Evolutionary conservation across 2,797 vertebrate species (phyloP).

Genomic region (Urophycis tenuis): DNA sequence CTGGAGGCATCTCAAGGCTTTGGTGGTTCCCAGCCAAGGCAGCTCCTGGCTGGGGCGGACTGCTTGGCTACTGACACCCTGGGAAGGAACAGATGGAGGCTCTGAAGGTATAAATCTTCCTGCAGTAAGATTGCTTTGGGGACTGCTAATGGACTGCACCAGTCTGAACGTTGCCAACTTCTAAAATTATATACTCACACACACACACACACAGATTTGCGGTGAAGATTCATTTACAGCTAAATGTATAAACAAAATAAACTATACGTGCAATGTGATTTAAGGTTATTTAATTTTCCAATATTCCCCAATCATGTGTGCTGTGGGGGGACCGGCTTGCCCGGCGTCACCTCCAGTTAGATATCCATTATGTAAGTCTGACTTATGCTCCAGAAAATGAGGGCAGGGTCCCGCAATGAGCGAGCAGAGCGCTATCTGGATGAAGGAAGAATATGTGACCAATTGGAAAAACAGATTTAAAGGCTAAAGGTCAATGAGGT

Average conservation of each 20-base stretch:
- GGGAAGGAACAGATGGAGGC: constrained; percentile 22
- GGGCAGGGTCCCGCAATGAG: constrained; percentile 24
- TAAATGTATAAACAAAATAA: neutral
- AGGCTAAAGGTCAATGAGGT: constrained; percentile 63
- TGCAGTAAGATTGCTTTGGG: constrained; percentile 1
- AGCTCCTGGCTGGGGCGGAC: neutral
- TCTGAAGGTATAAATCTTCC: constrained; percentile 13
- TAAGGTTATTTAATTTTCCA: neutral
- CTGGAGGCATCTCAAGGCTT: neutral
- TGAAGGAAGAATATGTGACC: constrained; percentile 52
- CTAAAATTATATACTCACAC: neutral
- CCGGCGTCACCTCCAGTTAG: neutral
- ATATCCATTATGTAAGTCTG: constrained; percentile 29
- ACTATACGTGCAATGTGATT: constrained; percentile 16
- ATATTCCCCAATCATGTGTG: neutral
- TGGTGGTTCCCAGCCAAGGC: neutral
- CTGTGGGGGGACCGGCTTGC: neutral
- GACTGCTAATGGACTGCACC: constrained; percentile 4
- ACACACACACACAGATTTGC: neutral
- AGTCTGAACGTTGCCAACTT: neutral
- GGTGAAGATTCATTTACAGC: constrained; percentile 2
- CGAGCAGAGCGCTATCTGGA: constrained; percentile 31
- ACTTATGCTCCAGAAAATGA: constrained; percentile 45
- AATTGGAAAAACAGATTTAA: constrained; percentile 63
- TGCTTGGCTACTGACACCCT: neutral